These are phyloP conservation scores for Diplodus sargus DNA, from an alignment of 2,797 vertebrate species.

Conservation along the genomic window DNA sequence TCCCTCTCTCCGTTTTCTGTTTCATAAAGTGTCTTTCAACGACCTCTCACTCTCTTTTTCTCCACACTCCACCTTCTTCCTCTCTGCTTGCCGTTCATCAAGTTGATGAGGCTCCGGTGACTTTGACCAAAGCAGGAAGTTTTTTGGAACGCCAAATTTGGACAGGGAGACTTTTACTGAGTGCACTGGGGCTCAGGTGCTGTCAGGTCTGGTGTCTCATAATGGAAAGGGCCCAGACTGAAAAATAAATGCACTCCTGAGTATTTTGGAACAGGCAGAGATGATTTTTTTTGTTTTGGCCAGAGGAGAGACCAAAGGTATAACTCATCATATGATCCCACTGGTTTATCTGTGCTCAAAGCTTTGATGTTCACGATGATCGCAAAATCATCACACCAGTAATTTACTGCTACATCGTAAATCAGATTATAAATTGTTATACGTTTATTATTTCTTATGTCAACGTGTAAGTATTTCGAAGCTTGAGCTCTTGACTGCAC, in stretches of 20 bases:
- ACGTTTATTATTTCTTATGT: slow-evolving; percentile 18
- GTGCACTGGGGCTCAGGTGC: slow-evolving; percentile 7
- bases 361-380: slow-evolving; percentile 29
- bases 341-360: slow-evolving; percentile 22
- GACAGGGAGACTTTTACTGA: slow-evolving; percentile 25
- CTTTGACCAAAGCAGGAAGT: slow-evolving; percentile 34
- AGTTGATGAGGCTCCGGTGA: slow-evolving; percentile 36
- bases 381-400: slow-evolving; percentile 11
- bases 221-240: slow-evolving; percentile 29
- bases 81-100: slow-evolving; percentile 37
- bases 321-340: slow-evolving; percentile 29
- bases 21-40: slow-evolving; percentile 52
- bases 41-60: slow-evolving; percentile 40
- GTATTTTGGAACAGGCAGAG: slow-evolving; percentile 18
- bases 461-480: not conserved
- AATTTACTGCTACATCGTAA: slow-evolving; percentile 14
- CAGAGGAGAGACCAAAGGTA: not conserved
- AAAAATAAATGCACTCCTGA: slow-evolving; percentile 40
- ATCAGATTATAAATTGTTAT: not conserved
- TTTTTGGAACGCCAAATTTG: slow-evolving; percentile 33
- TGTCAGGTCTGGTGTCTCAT: slow-evolving; percentile 30
- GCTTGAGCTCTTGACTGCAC: too few species aligned
- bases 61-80: slow-evolving; percentile 4
- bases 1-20: slow-evolving; percentile 26
- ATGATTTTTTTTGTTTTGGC: slow-evolving; percentile 2